Evolutionary conservation across 2,888 invertebrate species (phyloP).

Genomic region (Dusona sp.): DNA sequence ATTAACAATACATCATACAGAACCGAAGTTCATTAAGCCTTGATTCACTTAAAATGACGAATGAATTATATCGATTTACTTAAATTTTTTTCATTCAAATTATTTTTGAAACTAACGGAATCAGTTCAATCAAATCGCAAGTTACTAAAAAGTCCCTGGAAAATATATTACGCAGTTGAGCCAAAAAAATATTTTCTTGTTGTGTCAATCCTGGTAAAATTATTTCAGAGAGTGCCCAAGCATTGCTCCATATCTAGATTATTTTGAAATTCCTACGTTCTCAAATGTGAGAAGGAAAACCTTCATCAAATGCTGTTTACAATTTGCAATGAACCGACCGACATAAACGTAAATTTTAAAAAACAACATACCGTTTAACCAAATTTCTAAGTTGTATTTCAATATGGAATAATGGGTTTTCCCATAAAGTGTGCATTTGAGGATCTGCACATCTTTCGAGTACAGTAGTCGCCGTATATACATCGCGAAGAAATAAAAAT

Average conservation of each 20-base stretch:
- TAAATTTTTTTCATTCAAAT: background rate
- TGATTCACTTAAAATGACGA: too few species aligned
- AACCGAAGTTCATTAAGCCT: too few species aligned
- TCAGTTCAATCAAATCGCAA: background rate
- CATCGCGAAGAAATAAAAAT: slow-evolving; percentile 60
- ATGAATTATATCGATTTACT: background rate
- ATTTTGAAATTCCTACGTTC: too few species aligned
- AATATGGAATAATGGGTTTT: background rate
- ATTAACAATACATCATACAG: background rate
- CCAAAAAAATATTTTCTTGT: too few species aligned
- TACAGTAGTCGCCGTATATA: background rate
- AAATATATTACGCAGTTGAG: too few species aligned
- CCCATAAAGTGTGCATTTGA: background rate
- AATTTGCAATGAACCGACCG: too few species aligned
- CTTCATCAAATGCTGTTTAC: too few species aligned
- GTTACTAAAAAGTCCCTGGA: background rate
- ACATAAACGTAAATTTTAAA: too few species aligned
- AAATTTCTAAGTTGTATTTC: background rate
- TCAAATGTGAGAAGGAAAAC: too few species aligned
- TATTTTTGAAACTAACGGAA: background rate
- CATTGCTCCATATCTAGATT: too few species aligned
- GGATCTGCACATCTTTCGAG: background rate
- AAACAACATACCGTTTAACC: background rate
- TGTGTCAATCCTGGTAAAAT: too few species aligned
- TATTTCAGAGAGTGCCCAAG: too few species aligned